Evolutionary conservation across 2,888 invertebrate species (phyloP).

Genomic region (Cenopis cana): DNA sequence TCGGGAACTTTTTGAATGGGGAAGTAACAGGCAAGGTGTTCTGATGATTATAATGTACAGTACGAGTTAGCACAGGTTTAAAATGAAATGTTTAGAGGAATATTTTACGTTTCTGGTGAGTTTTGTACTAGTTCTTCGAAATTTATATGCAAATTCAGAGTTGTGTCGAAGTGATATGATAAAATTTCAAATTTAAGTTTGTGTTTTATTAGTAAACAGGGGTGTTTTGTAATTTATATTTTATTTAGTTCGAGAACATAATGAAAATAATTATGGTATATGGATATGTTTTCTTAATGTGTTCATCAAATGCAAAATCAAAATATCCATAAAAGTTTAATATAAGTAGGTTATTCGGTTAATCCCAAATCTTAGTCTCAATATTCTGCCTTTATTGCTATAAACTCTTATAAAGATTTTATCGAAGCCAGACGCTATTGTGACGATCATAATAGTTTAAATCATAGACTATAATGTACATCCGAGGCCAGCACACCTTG

Average conservation of each 20-base stretch:
- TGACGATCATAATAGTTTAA: slow-evolving; percentile 52
- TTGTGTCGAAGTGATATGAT: not conserved
- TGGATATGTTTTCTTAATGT: no score
- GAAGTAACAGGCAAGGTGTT: slow-evolving; percentile 39
- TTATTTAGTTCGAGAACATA: not conserved
- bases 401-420: slow-evolving; percentile 9
- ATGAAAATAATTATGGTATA: no score
- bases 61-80: slow-evolving; percentile 36
- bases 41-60: slow-evolving; percentile 20
- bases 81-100: slow-evolving; percentile 40
- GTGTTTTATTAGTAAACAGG: not conserved
- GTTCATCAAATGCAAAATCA: no score
- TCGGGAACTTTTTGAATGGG: slow-evolving; percentile 9
- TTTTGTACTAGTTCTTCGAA: not conserved
- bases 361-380: not conserved
- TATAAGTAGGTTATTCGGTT: not conserved
- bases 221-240: not conserved
- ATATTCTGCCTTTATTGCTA: not conserved
- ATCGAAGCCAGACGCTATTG: slow-evolving; percentile 49
- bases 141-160: not conserved
- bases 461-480: slow-evolving; percentile 46
- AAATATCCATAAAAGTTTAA: not conserved
- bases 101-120: not conserved
- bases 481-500: slow-evolving; percentile 76
- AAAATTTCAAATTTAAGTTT: not conserved